Percentiles rank a stretch among this genome's conserved stretches.
These are phyloP conservation scores for Solenodon paradoxus DNA, from an alignment of 2,113 vertebrate species.

Conservation along the genomic window DNA sequence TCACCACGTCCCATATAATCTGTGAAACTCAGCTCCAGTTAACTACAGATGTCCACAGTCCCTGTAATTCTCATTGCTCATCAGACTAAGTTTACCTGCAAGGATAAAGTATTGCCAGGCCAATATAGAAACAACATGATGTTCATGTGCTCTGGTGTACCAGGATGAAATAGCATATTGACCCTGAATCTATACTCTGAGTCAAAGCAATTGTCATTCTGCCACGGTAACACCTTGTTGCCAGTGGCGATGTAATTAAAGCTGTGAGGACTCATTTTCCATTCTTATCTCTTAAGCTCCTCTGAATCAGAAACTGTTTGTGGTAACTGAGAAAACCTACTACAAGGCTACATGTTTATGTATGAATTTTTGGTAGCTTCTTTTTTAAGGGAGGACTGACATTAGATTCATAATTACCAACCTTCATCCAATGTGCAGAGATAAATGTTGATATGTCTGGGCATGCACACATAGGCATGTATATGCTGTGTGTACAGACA, in stretches of 20 bases:
- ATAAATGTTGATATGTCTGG: neutral
- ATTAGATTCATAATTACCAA: conserved; percentile 72
- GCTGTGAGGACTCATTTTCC: conserved; percentile 91
- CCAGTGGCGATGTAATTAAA: conserved; percentile 94
- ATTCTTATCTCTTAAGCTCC: conserved; percentile 88
- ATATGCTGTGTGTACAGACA: conserved; percentile 51
- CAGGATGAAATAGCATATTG: conserved; percentile 86
- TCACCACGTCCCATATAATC: conserved; percentile 55
- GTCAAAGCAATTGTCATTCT: conserved; percentile 87
- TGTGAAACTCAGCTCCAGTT: conserved; percentile 63
- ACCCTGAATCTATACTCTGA: conserved; percentile 85
- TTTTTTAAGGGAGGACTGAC: conserved; percentile 69
- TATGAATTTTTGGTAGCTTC: conserved; percentile 87
- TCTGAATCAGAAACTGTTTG: conserved; percentile 89
- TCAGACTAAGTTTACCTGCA: conserved; percentile 81
- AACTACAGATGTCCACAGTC: conserved; percentile 43
- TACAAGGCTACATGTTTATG: conserved; percentile 89
- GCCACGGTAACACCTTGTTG: conserved; percentile 89
- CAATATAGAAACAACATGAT: conserved; percentile 79
- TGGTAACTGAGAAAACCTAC: conserved; percentile 85
- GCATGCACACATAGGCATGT: neutral
- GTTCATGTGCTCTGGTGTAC: conserved; percentile 80
- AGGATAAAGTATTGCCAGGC: conserved; percentile 77
- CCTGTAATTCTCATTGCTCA: conserved; percentile 81
- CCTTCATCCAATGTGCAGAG: conserved; percentile 40